Conservation (phyloP, 2,888 invertebrate genomes). For the Drosophila greeni region DNA sequence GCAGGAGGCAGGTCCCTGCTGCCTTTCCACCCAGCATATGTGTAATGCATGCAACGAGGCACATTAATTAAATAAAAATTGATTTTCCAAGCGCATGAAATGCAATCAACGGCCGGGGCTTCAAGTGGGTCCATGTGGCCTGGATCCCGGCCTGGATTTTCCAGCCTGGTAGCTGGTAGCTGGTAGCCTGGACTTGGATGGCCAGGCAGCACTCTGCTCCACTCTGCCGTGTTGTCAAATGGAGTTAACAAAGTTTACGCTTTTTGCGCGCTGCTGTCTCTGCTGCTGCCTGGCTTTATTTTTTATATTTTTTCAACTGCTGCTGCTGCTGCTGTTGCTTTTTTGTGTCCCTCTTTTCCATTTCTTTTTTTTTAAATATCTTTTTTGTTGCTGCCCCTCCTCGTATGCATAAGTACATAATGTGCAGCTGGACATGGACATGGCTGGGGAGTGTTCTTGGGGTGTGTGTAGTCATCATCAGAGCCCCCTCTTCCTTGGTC, state of each 20-base stretch:
- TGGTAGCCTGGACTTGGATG: constrained; percentile 3
- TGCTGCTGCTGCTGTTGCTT: constrained; percentile 21
- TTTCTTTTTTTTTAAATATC: not conserved
- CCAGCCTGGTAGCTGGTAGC: not conserved
- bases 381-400: constrained; percentile 38
- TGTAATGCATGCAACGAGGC: constrained; percentile 62
- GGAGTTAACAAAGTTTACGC: constrained; percentile 69
- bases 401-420: constrained; percentile 66
- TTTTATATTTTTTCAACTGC: constrained; percentile 16
- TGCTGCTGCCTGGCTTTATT: constrained; percentile 27
- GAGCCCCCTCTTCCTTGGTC: constrained; percentile 22
- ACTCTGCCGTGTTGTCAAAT: constrained; percentile 56
- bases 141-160: constrained; percentile 36
- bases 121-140: constrained; percentile 58
- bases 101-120: constrained; percentile 67
- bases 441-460: constrained; percentile 24
- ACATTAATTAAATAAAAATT: constrained; percentile 71
- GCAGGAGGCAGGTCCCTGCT: not conserved
- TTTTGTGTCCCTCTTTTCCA: constrained; percentile 8
- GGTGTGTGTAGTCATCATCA: constrained; percentile 34
- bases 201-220: constrained; percentile 14
- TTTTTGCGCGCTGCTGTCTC: constrained; percentile 44
- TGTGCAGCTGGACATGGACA: constrained; percentile 53
- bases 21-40: constrained; percentile 6
- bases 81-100: constrained; percentile 70